Base-by-base conservation (phyloP, 2,113 vertebrate species). In the Tonatia bakeri region DNA sequence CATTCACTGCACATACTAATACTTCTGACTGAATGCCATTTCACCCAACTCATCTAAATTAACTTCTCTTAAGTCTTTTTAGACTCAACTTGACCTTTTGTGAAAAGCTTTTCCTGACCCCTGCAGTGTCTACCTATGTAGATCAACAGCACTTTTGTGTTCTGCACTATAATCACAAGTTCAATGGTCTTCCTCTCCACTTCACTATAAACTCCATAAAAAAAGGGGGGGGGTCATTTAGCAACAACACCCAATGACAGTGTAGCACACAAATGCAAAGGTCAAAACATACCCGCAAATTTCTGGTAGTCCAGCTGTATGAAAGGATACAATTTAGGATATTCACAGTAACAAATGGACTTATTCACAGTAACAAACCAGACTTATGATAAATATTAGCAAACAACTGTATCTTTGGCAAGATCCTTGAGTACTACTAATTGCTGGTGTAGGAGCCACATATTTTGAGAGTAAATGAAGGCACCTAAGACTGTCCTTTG, bases 11-110 rank as follows among this genome's bases (percentile, higher is more conserved):
- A 69, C 5, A 36, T 38, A 47, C 36, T 79, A 90, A 65, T 36
- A 20, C 36, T 33, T 90, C 75, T 83, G 61, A 7, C 19, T 56
- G 61, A 91, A 81, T 61, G 59, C 50, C 86, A 88, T 45, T 43
- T 94, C 36, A 86, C 15, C 10, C 31, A 70, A 82, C 50, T 92
- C 33, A 40, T 52, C 20, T 65, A 86, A 79, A 75, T 45, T 91
- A 90, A 89, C 36, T 73, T 94, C 61, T 64, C 50, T n/a, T 65
- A 47, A n/a, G 56, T 94, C 45, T 89, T 96, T 95, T n/a, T 65
- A 86, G 40, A 86, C 4, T 90, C 52, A 36, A 17, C 28, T 79
- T 52, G 40, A 56, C 26, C 43, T 84, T 13, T 11, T 38, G 4
- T 2, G 10, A 24, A 86, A 92, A 79, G 76, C 31, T 90, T 36